Conservation (phyloP, 2,888 invertebrate species). For the Netelia fuscicornis region DNA sequence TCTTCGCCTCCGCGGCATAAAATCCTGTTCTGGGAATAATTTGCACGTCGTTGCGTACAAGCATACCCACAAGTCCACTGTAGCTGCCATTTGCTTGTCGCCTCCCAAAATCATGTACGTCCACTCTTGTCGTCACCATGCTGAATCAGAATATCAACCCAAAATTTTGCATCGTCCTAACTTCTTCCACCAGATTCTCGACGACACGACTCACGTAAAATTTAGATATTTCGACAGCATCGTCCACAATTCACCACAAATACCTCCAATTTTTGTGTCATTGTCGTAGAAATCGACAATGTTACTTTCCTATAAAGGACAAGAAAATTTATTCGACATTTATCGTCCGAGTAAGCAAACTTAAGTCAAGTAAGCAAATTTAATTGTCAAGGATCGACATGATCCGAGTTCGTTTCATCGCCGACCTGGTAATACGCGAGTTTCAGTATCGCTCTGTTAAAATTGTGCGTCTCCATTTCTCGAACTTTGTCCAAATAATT, state of each 20-base stretch:
- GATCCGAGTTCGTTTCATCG: background rate
- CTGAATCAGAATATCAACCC: constrained; percentile 1
- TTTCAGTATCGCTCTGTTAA: constrained; percentile 55
- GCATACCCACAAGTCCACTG: constrained; percentile 65
- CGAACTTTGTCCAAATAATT: constrained; percentile 50
- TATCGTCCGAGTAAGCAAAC: constrained; percentile 41
- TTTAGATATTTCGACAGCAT: constrained; percentile 50
- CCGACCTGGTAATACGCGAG: constrained; percentile 68
- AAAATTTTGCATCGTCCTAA: background rate
- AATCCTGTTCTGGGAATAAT: constrained; percentile 68
- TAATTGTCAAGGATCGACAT: background rate
- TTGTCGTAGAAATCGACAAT: constrained; percentile 48
- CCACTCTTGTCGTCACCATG: constrained; percentile 21
- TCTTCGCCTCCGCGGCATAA: constrained; percentile 40
- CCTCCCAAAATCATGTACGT: constrained; percentile 47
- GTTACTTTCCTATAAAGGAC: constrained; percentile 19
- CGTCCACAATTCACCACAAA: constrained; percentile 47
- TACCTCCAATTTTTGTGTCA: constrained; percentile 42
- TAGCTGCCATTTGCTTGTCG: constrained; percentile 61
- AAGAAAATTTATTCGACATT: constrained; percentile 50
- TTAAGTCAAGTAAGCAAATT: background rate
- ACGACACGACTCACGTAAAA: constrained; percentile 44
- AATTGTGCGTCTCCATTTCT: constrained; percentile 58
- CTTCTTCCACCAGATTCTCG: background rate
- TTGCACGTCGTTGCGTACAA: constrained; percentile 66